Conservation (phyloP, 2,888 invertebrate genomes). For the Poecilobothrus nobilitatus region DNA sequence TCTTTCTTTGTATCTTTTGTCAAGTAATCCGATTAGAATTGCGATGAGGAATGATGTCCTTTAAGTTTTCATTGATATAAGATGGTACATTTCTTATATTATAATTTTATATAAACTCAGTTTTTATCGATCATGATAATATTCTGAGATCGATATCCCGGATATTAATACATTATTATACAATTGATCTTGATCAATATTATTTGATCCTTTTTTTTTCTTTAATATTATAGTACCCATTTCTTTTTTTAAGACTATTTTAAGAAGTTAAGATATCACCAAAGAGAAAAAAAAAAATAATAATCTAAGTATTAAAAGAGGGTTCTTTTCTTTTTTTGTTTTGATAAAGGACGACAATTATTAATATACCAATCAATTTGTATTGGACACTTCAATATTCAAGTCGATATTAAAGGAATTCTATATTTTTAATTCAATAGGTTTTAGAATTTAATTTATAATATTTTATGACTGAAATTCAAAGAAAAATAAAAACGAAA, state of each 20-base stretch:
- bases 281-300: no score
- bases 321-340: not conserved
- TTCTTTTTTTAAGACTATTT: no score
- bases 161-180: not conserved
- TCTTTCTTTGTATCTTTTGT: no score
- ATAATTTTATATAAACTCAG: not conserved
- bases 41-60: not conserved
- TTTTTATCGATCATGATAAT: not conserved
- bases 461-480: no score
- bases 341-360: conserved; percentile 1
- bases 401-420: no score
- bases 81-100: no score
- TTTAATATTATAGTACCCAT: no score
- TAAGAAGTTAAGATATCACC: no score
- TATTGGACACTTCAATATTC: not conserved
- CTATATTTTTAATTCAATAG: no score
- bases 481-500: no score
- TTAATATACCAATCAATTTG: conserved; percentile 1
- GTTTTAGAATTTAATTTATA: no score
- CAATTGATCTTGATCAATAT: not conserved
- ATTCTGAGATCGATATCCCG: no score
- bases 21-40: not conserved
- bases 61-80: not conserved
- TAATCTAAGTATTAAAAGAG: not conserved
- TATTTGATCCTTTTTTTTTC: not conserved